Evolutionary conservation across 2,888 invertebrate genomes (phyloP).

Genomic region (Hirtodrosophila histrioides): DNA sequence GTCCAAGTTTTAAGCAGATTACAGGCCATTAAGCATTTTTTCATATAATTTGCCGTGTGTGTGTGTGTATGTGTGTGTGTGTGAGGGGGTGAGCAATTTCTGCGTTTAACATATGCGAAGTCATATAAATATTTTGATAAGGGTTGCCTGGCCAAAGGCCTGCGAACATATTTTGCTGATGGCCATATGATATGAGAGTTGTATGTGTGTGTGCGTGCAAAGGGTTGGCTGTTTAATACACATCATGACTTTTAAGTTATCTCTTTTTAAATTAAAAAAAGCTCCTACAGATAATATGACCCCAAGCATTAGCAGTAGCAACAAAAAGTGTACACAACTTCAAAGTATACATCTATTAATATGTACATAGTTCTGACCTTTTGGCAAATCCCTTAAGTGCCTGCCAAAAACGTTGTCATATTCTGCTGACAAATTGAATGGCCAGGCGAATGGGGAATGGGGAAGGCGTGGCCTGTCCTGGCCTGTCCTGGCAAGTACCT

Average conservation of each 20-base stretch:
- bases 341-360: constrained; percentile 51
- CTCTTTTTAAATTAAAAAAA: constrained; percentile 67
- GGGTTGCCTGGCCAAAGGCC: constrained; percentile 70
- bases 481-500: constrained; percentile 34
- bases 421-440: constrained; percentile 73
- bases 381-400: constrained; percentile 72
- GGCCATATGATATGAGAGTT: constrained; percentile 29
- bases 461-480: background rate
- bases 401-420: constrained; percentile 69
- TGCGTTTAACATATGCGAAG: constrained; percentile 73
- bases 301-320: constrained; percentile 9
- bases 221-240: constrained; percentile 66
- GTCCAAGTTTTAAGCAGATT: constrained; percentile 82
- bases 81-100: constrained; percentile 45
- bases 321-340: constrained; percentile 43
- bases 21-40: constrained; percentile 80
- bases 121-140: constrained; percentile 81
- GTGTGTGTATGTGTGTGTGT: constrained; percentile 1
- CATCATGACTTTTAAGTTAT: constrained; percentile 82
- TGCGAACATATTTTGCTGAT: constrained; percentile 58
- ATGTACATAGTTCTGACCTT: constrained; percentile 56
- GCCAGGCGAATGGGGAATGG: constrained; percentile 1
- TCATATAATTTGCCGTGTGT: constrained; percentile 38
- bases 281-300: constrained; percentile 44
- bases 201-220: constrained; percentile 28